A percentile compares a stretch with the other conserved stretches of the same genome.
These are phyloP conservation scores for Odontamblyopus rebecca DNA, from an alignment of 2,797 vertebrate species.

Conservation along the genomic window DNA sequence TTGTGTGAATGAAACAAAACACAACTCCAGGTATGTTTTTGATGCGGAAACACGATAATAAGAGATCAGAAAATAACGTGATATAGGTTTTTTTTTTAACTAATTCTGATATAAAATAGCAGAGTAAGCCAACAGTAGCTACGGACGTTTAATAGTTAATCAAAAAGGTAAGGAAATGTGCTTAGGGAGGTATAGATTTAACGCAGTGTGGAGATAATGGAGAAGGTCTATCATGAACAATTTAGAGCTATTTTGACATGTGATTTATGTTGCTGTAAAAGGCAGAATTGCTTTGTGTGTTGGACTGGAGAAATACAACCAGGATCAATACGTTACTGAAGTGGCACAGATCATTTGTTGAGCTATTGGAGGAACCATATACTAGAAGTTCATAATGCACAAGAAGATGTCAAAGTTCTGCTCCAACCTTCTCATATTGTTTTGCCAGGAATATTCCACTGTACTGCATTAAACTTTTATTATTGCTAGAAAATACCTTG, in stretches of 20 bases:
- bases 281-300: background rate
- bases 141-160: background rate
- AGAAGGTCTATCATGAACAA: background rate
- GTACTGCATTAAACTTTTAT: background rate
- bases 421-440: background rate
- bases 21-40: too few relatives aligned
- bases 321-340: background rate
- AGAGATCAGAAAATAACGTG: too few relatives aligned
- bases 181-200: background rate
- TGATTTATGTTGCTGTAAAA: background rate
- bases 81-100: too few relatives aligned
- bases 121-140: too few relatives aligned
- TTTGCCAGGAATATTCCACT: background rate
- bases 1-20: too few relatives aligned
- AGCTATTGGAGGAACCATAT: background rate
- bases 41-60: too few relatives aligned
- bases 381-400: too few relatives aligned
- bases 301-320: background rate
- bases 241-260: background rate
- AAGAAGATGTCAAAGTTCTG: background rate
- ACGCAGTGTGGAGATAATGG: background rate
- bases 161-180: background rate
- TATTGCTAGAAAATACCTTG: background rate
- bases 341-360: background rate
- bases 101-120: too few relatives aligned